Percentiles rank a stretch among this genome's conserved stretches.
Evolutionary conservation across 2,113 vertebrate genomes (phyloP).

Genomic region (Pteronura brasiliensis): DNA sequence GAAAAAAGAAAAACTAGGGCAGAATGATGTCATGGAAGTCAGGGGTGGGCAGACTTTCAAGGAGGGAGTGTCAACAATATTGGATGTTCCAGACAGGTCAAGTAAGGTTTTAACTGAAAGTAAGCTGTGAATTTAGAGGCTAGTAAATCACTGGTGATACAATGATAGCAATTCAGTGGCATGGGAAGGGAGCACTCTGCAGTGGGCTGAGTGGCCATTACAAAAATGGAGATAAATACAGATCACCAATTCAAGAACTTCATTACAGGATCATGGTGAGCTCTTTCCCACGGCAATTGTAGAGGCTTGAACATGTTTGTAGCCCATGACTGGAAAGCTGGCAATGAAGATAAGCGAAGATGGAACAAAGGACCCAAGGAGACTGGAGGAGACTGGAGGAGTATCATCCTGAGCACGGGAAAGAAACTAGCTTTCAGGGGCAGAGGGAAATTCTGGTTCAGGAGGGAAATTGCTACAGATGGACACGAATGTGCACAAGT

Average conservation of each 20-base stretch:
- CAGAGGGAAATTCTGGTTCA: background rate
- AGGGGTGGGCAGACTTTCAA: background rate
- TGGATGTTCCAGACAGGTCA: background rate
- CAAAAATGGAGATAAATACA: background rate
- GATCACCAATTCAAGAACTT: background rate
- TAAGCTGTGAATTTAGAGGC: background rate
- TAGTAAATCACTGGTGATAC: background rate
- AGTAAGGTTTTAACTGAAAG: background rate
- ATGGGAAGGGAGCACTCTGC: background rate
- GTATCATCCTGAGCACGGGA: background rate
- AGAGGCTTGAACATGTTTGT: background rate
- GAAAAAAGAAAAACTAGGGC: background rate
- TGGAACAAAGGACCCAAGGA: background rate
- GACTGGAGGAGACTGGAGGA: background rate
- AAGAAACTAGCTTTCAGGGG: background rate
- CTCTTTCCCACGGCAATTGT: background rate
- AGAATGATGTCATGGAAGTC: background rate
- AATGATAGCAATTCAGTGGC: background rate
- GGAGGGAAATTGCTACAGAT: background rate
- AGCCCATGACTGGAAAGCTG: background rate
- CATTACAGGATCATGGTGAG: background rate
- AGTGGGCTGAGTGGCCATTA: background rate
- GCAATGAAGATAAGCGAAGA: background rate
- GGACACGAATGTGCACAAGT: background rate
- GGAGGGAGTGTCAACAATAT: background rate